These are phyloP conservation scores for Takifugu bimaculatus DNA, from an alignment of 2,113 vertebrate species.

Conservation along the genomic window DNA sequence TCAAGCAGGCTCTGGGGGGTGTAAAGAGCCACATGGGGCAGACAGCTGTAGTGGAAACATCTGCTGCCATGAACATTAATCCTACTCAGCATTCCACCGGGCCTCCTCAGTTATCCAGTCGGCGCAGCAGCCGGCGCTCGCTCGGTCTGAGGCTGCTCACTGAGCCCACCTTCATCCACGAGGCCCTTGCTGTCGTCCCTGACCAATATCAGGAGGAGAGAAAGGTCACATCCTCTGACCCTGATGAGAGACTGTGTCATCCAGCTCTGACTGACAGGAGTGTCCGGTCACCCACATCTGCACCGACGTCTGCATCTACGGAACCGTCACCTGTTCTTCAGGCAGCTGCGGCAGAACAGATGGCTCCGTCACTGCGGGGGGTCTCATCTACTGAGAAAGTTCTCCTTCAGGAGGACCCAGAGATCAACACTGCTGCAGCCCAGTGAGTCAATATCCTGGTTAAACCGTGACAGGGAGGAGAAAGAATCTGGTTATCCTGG, in stretches of 20 bases:
- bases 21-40: constrained; percentile 4
- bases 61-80: background rate
- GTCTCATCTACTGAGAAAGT: background rate
- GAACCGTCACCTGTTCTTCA: no score
- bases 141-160: constrained; percentile 9
- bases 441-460: no score
- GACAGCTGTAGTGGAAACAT: background rate
- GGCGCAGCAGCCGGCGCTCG: constrained; percentile 20
- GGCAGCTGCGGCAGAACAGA: no score
- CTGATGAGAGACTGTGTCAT: background rate
- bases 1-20: no score
- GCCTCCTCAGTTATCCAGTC: background rate
- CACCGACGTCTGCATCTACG: no score
- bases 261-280: background rate
- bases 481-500: no score
- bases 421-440: no score
- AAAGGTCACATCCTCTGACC: background rate
- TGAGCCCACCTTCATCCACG: background rate
- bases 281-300: background rate
- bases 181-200: background rate
- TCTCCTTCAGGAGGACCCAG: no score
- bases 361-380: no score
- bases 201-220: background rate
- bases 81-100: constrained; percentile 18
- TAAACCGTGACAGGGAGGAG: background rate